phyloP scores from a whole-genome alignment of 1,140 invertebrate genomes.

The Drosophila suzukii region DNA sequence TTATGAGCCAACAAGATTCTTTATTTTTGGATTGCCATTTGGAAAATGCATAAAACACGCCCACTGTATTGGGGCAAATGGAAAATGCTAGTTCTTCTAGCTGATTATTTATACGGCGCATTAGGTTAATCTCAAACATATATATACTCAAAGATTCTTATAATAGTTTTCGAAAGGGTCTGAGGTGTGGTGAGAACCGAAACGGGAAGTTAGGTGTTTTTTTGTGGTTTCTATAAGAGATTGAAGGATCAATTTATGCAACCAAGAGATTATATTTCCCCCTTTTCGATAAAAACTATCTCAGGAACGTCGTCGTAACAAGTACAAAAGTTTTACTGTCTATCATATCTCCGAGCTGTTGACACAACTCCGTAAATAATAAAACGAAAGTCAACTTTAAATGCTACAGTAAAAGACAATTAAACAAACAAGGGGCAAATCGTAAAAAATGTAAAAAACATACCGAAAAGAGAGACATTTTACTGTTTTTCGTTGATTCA shows the following conservation, averaged over 20 bases:
- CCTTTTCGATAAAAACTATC: not conserved
- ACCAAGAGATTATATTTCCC: slow-evolving; percentile 2
- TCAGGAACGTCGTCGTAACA: not conserved
- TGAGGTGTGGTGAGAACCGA: not conserved
- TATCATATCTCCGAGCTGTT: slow-evolving; percentile 44
- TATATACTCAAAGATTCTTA: slow-evolving; percentile 16
- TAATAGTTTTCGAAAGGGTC: slow-evolving; percentile 48
- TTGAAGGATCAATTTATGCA: slow-evolving; percentile 5
- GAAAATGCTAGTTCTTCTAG: slow-evolving; percentile 35
- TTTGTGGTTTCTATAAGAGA: not conserved
- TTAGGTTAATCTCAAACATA: slow-evolving; percentile 50
- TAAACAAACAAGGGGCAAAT: slow-evolving; percentile 67
- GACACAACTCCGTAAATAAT: slow-evolving; percentile 63
- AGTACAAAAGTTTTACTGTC: not conserved
- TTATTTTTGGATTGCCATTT: slow-evolving; percentile 54
- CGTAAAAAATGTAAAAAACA: slow-evolving; percentile 48
- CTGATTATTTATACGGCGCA: slow-evolving; percentile 71
- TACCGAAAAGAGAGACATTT: slow-evolving; percentile 39
- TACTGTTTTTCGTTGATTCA: slow-evolving; percentile 64
- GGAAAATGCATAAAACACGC: slow-evolving; percentile 68
- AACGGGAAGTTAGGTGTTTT: not conserved
- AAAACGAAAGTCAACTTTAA: slow-evolving; percentile 56
- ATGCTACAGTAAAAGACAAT: slow-evolving; percentile 73
- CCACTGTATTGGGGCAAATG: slow-evolving; percentile 41
- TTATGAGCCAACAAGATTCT: slow-evolving; percentile 50